Base-by-base conservation (phyloP, 2,797 vertebrate genomes). In the Lepidocolaptes lacrymiger region DNA sequence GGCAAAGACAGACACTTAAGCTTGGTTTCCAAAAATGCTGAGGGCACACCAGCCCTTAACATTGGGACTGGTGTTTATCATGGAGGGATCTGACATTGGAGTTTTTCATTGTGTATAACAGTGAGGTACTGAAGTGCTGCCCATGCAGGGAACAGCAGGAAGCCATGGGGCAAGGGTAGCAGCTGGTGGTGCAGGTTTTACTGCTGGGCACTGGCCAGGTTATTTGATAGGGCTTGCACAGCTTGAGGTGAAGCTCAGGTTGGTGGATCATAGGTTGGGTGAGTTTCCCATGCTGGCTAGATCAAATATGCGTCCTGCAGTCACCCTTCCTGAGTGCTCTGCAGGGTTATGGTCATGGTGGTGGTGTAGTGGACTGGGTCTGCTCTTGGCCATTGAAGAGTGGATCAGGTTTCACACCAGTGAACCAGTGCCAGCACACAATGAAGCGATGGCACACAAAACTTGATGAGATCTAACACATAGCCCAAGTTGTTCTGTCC, bases 61-160 rank as follows among this genome's bases (percentile, higher is more conserved):
- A 8, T 4, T 62, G 43, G 1, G 3, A 1, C 26, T 8, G 18
- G 27, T 62, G 32, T 72, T 74, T 75, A 32, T 48, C 16, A 0
- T 7, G 43, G 62, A 67, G 22, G 6, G 48, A 1, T 54, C 39
- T 10, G 10, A 32, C 30, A 58, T 32, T 6, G 22, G 39, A 79
- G 56, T 14, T 61, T 22, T 58, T 67, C 7, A 1, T 36, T 0
- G 0, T 10, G 5, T 49, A 17, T 0, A 1, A 16, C 58, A 62
- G 36, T 1, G 0, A 86, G 51, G 73, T 43, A 18, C 41, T 5
- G 3, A 62, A 78, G 32, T 28, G 21, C 66, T 66, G 27, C 46
- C 85, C 0, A 0, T 46, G 7, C 46, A 41, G 30, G 30, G 10
- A 18, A 61, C 49, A 75, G 9, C 36, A 28, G 27, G 28, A 16